phyloP scores from a whole-genome alignment of 2,797 vertebrate genomes.

The Lindbergichthys nudifrons region DNA sequence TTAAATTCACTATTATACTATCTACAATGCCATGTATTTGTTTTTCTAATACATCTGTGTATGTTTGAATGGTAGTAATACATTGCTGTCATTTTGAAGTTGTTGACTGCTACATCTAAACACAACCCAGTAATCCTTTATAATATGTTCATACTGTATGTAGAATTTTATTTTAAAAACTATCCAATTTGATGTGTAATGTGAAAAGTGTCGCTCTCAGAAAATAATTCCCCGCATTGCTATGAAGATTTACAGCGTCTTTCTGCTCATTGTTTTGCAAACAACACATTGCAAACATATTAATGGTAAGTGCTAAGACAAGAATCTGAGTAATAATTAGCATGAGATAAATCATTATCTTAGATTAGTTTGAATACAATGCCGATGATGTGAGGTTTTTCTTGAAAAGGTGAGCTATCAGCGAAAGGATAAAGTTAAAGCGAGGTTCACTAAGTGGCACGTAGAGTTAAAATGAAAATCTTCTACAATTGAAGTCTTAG shows the following conservation, averaged over 20 bases:
- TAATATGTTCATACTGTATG: background rate
- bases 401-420: background rate
- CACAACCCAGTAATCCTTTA: background rate
- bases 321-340: background rate
- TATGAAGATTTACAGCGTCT: background rate
- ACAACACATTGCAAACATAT: too few relatives aligned
- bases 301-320: too few relatives aligned
- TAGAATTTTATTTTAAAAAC: background rate
- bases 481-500: constrained; percentile 1
- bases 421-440: background rate
- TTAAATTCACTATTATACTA: background rate
- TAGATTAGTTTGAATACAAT: background rate
- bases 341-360: background rate
- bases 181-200: background rate
- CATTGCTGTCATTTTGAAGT: background rate
- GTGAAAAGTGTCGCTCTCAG: background rate
- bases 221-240: background rate
- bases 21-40: background rate
- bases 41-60: background rate
- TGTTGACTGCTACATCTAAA: background rate
- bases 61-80: background rate
- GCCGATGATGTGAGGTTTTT: background rate
- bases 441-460: background rate
- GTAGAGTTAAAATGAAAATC: constrained; percentile 8
- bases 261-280: constrained; percentile 10